A percentile compares a stretch with the other conserved stretches of the same genome.
Conservation (phyloP, 1,140 invertebrate genomes). For the Theocolax elegans region DNA sequence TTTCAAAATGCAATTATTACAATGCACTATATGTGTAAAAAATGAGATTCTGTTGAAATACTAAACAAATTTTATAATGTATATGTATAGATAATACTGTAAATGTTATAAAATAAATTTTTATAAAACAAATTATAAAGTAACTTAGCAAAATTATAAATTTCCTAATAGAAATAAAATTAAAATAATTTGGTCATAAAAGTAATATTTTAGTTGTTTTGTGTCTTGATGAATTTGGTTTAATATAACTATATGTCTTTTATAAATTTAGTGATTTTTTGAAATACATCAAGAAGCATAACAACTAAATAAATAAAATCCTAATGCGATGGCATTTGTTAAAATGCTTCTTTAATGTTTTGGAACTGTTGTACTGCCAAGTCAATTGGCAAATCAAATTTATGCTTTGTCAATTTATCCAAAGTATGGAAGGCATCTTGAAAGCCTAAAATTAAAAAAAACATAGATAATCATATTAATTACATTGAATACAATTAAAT, state of each 20-base stretch:
- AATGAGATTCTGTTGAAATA: too few relatives aligned
- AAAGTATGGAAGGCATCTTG: slow-evolving; percentile 93
- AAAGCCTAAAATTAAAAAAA: slow-evolving; percentile 77
- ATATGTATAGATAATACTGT: too few relatives aligned
- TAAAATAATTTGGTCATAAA: slow-evolving; percentile 6
- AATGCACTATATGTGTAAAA: too few relatives aligned
- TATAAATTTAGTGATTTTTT: slow-evolving; percentile 13
- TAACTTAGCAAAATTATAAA: slow-evolving; percentile 1
- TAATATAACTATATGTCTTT: background rate
- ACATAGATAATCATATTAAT: background rate
- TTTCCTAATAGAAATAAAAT: background rate
- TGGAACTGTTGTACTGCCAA: slow-evolving; percentile 95
- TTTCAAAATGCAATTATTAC: too few relatives aligned
- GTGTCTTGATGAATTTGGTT: slow-evolving; percentile 25
- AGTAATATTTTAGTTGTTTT: background rate
- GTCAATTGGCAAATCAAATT: slow-evolving; percentile 95
- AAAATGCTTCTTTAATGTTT: slow-evolving; percentile 98
- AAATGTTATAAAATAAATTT: background rate
- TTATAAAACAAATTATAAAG: background rate
- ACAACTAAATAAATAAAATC: slow-evolving; percentile 31
- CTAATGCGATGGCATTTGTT: slow-evolving; percentile 45
- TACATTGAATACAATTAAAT: slow-evolving; percentile 3
- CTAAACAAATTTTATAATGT: too few relatives aligned
- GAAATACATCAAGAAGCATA: slow-evolving; percentile 19
- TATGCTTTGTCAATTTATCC: slow-evolving; percentile 85